A percentile compares a stretch with the other conserved stretches of the same genome.
Conservation (phyloP, 2,888 invertebrate species). For the Cephonodes hylas region DNA sequence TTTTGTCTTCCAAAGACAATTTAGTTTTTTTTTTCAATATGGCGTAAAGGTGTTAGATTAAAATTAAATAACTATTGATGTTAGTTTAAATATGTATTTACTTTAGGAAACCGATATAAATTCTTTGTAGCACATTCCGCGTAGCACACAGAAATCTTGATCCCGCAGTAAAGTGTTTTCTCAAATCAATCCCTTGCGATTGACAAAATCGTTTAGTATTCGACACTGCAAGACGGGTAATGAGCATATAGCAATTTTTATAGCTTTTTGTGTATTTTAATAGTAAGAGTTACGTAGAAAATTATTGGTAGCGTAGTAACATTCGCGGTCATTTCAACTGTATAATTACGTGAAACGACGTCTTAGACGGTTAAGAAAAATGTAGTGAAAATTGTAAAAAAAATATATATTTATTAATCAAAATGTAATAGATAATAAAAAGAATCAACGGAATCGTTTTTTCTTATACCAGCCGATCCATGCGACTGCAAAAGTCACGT, state of each 20-base stretch:
- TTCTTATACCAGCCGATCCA: too few species aligned
- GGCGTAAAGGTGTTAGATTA: not conserved
- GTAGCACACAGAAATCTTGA: not conserved
- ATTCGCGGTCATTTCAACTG: not conserved
- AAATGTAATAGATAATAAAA: conserved; percentile 1
- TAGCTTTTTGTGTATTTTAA: conserved; percentile 5
- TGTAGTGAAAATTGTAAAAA: conserved; percentile 3
- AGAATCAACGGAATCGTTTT: not conserved
- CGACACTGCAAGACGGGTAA: not conserved
- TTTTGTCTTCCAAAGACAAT: not conserved
- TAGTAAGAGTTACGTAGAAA: not conserved
- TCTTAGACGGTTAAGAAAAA: not conserved
- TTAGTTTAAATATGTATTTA: not conserved
- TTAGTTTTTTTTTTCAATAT: not conserved
- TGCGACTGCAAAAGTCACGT: too few species aligned
- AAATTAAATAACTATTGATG: not conserved
- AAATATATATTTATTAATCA: not conserved
- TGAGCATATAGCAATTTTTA: not conserved
- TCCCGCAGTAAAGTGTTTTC: not conserved
- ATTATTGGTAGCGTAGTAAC: not conserved
- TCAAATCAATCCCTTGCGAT: not conserved
- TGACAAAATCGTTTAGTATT: not conserved
- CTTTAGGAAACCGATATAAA: not conserved
- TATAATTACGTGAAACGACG: not conserved
- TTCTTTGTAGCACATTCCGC: not conserved